These are phyloP conservation scores for Cheilosia pagana DNA, from an alignment of 2,888 invertebrate species.

Conservation along the genomic window DNA sequence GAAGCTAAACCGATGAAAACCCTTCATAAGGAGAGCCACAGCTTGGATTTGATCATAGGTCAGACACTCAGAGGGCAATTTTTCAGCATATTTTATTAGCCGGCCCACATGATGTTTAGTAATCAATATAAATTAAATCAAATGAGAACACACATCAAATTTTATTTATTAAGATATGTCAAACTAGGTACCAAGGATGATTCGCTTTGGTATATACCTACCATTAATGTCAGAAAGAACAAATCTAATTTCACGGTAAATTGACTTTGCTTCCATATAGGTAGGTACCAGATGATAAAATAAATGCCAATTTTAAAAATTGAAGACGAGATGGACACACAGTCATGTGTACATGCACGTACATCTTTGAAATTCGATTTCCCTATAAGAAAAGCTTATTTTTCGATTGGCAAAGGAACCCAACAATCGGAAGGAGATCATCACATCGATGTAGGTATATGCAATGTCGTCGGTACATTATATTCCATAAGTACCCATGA, in stretches of 20 bases:
- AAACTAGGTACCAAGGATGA: too few relatives aligned
- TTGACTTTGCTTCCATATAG: background rate
- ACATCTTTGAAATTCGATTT: slow-evolving; percentile 7
- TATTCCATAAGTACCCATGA: slow-evolving; percentile 25
- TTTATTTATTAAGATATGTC: background rate
- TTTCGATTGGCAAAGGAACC: slow-evolving; percentile 24
- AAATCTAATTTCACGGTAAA: slow-evolving; percentile 40
- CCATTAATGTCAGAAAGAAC: slow-evolving; percentile 2
- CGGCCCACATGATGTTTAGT: too few relatives aligned
- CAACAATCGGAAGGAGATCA: background rate
- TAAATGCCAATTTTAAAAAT: slow-evolving; percentile 12
- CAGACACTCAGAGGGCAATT: too few relatives aligned
- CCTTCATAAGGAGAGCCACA: too few relatives aligned
- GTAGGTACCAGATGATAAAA: background rate
- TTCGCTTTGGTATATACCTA: background rate
- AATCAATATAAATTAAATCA: too few relatives aligned
- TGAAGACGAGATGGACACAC: too few relatives aligned
- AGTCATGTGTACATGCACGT: too few relatives aligned
- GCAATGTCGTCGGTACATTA: background rate
- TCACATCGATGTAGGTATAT: background rate
- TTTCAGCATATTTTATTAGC: too few relatives aligned
- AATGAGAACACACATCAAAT: background rate
- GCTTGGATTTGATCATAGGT: too few relatives aligned
- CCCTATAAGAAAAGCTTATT: slow-evolving; percentile 1
- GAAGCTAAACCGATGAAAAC: too few relatives aligned